These are phyloP conservation scores for Augochlora pura DNA, from an alignment of 1,140 invertebrate species.

Conservation along the genomic window DNA sequence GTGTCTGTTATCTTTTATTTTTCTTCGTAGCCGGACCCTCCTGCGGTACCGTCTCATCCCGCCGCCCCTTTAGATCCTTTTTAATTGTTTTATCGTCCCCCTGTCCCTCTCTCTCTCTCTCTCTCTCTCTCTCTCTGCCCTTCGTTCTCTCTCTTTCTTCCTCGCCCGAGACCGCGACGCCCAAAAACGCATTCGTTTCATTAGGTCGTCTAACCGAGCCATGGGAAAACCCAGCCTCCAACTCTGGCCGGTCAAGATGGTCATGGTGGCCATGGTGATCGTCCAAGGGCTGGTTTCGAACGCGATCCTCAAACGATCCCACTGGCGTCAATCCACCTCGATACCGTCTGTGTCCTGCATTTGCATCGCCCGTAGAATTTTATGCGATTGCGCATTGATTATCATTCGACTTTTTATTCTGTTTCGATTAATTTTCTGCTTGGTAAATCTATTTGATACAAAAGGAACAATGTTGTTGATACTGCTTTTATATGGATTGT, in stretches of 20 bases:
- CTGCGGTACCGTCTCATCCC: slow-evolving; percentile 47
- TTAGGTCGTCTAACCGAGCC: slow-evolving; percentile 60
- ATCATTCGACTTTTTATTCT: too few relatives aligned
- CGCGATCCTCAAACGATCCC: not conserved
- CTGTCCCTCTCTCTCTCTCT: slow-evolving; percentile 20
- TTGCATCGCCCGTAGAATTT: not conserved
- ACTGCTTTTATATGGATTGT: too few relatives aligned
- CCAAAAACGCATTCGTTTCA: slow-evolving; percentile 65
- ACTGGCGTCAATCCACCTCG: not conserved
- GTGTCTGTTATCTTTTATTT: slow-evolving; percentile 50
- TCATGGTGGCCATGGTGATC: not conserved
- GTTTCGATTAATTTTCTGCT: too few relatives aligned
- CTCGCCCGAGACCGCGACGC: too few relatives aligned
- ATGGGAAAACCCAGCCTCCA: slow-evolving; percentile 3
- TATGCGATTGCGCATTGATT: too few relatives aligned
- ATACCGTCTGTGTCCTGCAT: not conserved
- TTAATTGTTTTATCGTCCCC: slow-evolving; percentile 70
- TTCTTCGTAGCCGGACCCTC: slow-evolving; percentile 49
- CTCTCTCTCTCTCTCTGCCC: not conserved
- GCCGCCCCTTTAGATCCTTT: slow-evolving; percentile 66
- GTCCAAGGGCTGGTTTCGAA: not conserved
- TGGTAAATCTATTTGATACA: too few relatives aligned
- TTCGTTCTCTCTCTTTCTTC: too few relatives aligned
- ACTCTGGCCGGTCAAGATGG: not conserved
- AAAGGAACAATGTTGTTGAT: too few relatives aligned